phyloP scores from a whole-genome alignment of 2,113 vertebrate species.

The Bombycilla garrulus region DNA sequence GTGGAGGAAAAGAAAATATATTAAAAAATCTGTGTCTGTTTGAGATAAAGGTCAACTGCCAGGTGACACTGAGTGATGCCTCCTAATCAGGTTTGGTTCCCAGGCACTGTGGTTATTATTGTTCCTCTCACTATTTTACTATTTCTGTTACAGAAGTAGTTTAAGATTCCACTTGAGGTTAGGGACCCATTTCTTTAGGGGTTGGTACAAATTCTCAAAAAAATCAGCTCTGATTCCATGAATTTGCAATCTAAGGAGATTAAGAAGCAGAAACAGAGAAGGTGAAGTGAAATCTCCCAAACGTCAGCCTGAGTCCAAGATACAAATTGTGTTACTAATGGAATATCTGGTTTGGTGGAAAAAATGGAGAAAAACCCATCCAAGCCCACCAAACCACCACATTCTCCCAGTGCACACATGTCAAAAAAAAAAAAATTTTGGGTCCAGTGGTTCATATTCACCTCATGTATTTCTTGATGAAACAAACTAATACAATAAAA shows the following conservation, averaged over 20 bases:
- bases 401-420: rapidly evolving
- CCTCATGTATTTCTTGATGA: neutral
- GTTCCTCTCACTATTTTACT: neutral
- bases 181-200: neutral
- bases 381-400: rapidly evolving
- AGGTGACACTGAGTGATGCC: neutral
- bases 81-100: neutral
- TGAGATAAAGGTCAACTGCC: neutral
- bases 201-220: neutral
- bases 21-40: neutral
- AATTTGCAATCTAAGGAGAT: neutral
- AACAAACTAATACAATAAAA: neutral
- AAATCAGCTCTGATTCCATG: neutral
- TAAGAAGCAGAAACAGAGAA: neutral
- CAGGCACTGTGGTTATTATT: neutral
- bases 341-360: neutral
- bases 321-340: neutral
- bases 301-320: neutral
- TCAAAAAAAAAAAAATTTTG: no score
- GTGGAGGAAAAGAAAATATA: neutral
- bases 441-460: neutral
- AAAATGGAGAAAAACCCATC: neutral
- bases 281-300: neutral
- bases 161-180: neutral
- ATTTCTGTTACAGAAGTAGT: neutral